These are phyloP conservation scores for Cephalophus harveyi DNA, from an alignment of 2,113 vertebrate genomes.

Conservation along the genomic window DNA sequence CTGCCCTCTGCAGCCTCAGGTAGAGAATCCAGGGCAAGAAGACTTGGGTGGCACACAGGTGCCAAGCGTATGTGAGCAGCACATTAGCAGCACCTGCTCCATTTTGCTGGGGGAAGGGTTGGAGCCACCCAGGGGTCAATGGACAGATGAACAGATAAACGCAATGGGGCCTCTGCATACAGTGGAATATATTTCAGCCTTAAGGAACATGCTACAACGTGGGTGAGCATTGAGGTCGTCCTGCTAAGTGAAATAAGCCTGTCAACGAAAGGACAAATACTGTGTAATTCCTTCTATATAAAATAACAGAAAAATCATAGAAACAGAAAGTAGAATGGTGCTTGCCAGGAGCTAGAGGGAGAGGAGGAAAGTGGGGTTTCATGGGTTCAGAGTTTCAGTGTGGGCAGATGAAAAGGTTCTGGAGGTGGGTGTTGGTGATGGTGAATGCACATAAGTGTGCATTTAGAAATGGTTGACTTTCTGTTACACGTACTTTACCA, in stretches of 20 bases:
- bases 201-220: background rate
- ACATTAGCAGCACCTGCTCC: background rate
- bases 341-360: no score
- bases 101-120: background rate
- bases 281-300: background rate
- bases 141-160: no score
- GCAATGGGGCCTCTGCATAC: background rate
- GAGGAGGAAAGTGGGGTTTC: background rate
- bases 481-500: background rate
- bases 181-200: background rate
- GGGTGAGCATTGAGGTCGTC: background rate
- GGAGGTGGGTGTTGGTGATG: background rate
- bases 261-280: background rate
- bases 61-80: background rate
- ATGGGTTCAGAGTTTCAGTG: background rate
- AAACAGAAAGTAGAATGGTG: background rate
- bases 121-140: background rate
- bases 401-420: background rate
- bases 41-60: background rate
- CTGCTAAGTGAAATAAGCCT: background rate
- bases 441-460: background rate
- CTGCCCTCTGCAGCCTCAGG: background rate
- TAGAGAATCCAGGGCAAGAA: background rate
- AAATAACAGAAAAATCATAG: background rate
- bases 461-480: background rate